A percentile compares a stretch with the other conserved stretches of the same genome.
Evolutionary conservation across 1,140 invertebrate genomes (phyloP).

Genomic region (Mycetomoellerius zeteki): DNA sequence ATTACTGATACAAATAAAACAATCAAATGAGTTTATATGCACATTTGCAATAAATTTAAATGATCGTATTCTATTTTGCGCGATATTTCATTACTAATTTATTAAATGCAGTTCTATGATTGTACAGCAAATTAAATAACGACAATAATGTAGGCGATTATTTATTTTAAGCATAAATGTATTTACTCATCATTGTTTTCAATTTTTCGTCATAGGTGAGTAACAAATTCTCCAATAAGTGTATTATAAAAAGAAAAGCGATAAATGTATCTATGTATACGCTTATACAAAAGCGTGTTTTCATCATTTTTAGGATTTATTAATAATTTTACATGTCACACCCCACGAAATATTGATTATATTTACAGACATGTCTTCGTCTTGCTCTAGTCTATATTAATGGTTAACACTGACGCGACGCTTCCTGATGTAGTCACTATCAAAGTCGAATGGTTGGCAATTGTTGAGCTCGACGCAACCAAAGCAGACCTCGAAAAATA

Average conservation of each 20-base stretch:
- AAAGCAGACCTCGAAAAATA: conserved; percentile 33
- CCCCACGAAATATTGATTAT: conserved; percentile 74
- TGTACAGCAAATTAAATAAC: conserved; percentile 49
- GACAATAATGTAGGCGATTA: conserved; percentile 14
- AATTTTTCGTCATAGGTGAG: conserved; percentile 55
- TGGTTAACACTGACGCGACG: conserved; percentile 58
- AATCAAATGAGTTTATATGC: conserved; percentile 75
- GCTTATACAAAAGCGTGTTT: conserved; percentile 61
- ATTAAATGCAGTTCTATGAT: conserved; percentile 8
- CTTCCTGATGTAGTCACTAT: conserved; percentile 48
- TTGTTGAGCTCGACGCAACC: conserved; percentile 55
- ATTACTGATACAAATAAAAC: conserved; percentile 76
- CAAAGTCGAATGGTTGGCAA: conserved; percentile 51
- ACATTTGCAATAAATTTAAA: conserved; percentile 29
- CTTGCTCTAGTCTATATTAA: conserved; percentile 51
- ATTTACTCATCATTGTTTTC: conserved; percentile 48
- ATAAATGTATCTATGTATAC: conserved; percentile 63
- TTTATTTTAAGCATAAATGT: conserved; percentile 61
- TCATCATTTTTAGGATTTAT: conserved; percentile 79
- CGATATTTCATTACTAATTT: background rate
- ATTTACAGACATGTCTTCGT: conserved; percentile 76
- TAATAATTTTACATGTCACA: conserved; percentile 81
- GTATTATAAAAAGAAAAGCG: conserved; percentile 68
- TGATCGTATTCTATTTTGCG: background rate
- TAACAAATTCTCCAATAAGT: conserved; percentile 68